Base-by-base conservation (phyloP, 2,888 invertebrate genomes). In the Dryadula phaetusa region DNA sequence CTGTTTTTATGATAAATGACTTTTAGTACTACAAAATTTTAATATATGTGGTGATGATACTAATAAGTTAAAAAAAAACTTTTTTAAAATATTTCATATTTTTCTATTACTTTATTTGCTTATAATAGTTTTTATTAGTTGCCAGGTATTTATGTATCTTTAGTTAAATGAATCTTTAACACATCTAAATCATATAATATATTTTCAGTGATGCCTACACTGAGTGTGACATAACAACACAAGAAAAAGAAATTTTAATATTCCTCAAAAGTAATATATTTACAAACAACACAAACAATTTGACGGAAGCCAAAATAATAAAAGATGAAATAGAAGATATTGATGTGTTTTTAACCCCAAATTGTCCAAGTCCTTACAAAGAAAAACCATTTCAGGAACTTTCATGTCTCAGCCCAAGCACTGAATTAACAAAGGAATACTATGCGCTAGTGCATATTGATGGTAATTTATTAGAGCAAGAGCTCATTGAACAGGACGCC, bases 401-500 rank as follows among this genome's bases (percentile, higher is more conserved):
- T 73, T 75, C 83, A 71, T 82, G 80, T 72, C 81, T 86, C 69
- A 90, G 88, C 82, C 90, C 89, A 34, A 89, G 86, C 70, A 90
- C 85, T 44, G 90, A 90, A 72, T 72, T 90, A 65, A 89, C 82
- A 49, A 90, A 84, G 76, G 88, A 90, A 75, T 91, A 90, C 71
- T 90, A 91, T 77, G 86, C 87, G 52, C 75, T 88, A 72, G 87
- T 88, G 44, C 87, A 88, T 28, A 84, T 88, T 70, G 90, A 90
- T 61, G 80, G 81, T 37, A 84, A 84, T 69, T 80, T 88, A 70
- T 77, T 93, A 74, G 93, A 93, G 56, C 90, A 88, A 76, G 94
- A 94, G 79, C 83, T 93, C 18, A 87, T 83, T 32, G 93, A 94
- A 79, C 94, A 93, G 79, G 93, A 93, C 77, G 90, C 84, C 52